Evolutionary conservation across 2,888 invertebrate species (phyloP).

Genomic region (Leptothorax acervorum): DNA sequence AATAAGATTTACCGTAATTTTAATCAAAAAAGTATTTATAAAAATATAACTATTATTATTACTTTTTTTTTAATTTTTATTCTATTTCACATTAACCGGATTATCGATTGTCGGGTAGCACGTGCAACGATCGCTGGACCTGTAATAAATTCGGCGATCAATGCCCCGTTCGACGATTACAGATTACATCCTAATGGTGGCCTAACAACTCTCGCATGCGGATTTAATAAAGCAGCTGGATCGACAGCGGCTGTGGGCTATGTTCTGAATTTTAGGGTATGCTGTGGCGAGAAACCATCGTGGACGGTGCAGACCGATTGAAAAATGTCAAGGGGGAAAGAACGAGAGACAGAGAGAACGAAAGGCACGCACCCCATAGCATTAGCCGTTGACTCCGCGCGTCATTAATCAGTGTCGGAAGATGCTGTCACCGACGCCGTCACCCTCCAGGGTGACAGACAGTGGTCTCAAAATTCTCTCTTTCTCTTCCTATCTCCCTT

Average conservation of each 20-base stretch:
- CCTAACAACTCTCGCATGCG: conserved; percentile 76
- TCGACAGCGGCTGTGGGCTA: conserved; percentile 65
- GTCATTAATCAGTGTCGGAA: conserved; percentile 82
- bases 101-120: background rate
- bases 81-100: background rate
- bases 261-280: conserved; percentile 71
- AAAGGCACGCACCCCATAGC: conserved; percentile 65
- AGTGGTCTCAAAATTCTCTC: conserved; percentile 64
- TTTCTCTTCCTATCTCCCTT: conserved; percentile 34
- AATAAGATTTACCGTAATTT: no score
- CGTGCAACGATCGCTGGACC: background rate
- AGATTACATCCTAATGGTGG: conserved; percentile 45
- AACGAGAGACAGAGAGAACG: conserved; percentile 46
- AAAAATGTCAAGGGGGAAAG: conserved; percentile 60
- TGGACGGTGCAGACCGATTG: conserved; percentile 60
- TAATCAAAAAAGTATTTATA: no score
- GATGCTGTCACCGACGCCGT: conserved; percentile 77
- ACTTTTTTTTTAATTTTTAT: background rate
- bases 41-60: background rate
- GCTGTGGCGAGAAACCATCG: conserved; percentile 48
- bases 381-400: conserved; percentile 79
- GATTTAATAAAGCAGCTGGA: conserved; percentile 76
- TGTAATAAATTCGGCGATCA: background rate
- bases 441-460: conserved; percentile 58
- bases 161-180: conserved; percentile 11